These are phyloP conservation scores for Rhabditophanes sp. DNA, from an alignment of 2,888 invertebrate species.

Conservation along the genomic window DNA sequence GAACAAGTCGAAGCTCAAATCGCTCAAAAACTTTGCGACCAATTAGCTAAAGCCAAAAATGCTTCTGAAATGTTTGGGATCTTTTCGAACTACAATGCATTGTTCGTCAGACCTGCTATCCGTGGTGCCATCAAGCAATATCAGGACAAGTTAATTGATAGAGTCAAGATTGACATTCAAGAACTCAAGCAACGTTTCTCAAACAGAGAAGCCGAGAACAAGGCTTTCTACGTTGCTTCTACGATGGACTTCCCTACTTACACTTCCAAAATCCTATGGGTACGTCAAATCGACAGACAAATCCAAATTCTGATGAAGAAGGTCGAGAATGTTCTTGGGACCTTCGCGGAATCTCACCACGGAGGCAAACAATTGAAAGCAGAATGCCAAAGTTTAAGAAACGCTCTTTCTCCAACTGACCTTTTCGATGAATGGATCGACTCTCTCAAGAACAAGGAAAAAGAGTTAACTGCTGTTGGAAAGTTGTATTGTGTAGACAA, in stretches of 20 bases:
- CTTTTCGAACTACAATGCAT: conserved; percentile 83
- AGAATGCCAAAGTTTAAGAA: conserved; percentile 94
- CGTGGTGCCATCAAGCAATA: conserved; percentile 91
- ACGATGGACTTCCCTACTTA: conserved; percentile 90
- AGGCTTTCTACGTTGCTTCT: conserved; percentile 48
- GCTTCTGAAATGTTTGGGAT: conserved; percentile 99
- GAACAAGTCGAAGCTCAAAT: conserved; percentile 94
- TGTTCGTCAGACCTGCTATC: conserved; percentile 95
- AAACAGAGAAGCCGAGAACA: conserved; percentile 57
- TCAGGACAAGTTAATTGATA: conserved; percentile 92
- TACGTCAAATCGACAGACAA: conserved; percentile 82
- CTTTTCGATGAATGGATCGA: conserved; percentile 92
- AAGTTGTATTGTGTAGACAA: conserved; percentile 18
- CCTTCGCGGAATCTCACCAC: conserved; percentile 96
- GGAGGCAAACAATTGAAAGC: conserved; percentile 83
- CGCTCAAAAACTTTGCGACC: conserved; percentile 87
- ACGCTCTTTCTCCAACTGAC: no score
- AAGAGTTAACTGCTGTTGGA: conserved; percentile 10
- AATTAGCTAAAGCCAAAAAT: conserved; percentile 91
- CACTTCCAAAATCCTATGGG: conserved; percentile 96
- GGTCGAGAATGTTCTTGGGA: conserved; percentile 83
- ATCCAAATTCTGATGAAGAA: conserved; percentile 82
- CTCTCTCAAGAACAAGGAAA: conserved; percentile 49
- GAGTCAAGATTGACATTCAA: conserved; percentile 97
- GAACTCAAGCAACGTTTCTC: conserved; percentile 58